A percentile compares a stretch with the other conserved stretches of the same genome.
Evolutionary conservation across 2,888 invertebrate genomes (phyloP).

Genomic region (Crepidodera aurea): DNA sequence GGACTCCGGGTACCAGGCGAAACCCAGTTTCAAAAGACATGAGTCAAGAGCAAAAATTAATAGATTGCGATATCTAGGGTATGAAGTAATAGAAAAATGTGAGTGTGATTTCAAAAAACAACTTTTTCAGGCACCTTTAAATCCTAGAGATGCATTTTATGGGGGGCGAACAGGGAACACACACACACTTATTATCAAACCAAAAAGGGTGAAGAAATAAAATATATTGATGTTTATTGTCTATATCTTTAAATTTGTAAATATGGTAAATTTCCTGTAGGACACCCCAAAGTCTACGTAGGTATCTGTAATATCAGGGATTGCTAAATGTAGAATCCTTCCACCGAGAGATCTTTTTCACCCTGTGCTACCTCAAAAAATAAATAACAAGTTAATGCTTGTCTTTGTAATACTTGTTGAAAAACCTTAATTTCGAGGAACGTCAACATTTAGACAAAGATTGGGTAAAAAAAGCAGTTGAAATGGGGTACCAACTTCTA

Average conservation of each 20-base stretch:
- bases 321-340: conserved; percentile 39
- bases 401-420: conserved; percentile 53
- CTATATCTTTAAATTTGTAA: conserved; percentile 45
- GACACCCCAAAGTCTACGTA: conserved; percentile 27
- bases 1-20: no score
- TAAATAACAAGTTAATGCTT: conserved; percentile 49
- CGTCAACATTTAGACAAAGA: conserved; percentile 49
- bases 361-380: conserved; percentile 39
- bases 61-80: neutral
- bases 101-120: conserved; percentile 17
- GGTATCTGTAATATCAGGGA: conserved; percentile 30
- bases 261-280: conserved; percentile 46
- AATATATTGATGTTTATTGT: conserved; percentile 46
- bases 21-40: no score
- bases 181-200: conserved; percentile 16
- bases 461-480: conserved; percentile 45
- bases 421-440: conserved; percentile 40
- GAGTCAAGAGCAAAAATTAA: conserved; percentile 20
- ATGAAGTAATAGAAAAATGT: conserved; percentile 19
- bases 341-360: conserved; percentile 40
- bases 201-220: conserved; percentile 38
- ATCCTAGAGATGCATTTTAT: conserved; percentile 37
- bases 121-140: conserved; percentile 21
- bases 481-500: conserved; percentile 49
- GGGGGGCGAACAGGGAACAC: conserved; percentile 35